phyloP scores from a whole-genome alignment of 1,140 invertebrate genomes.

The Tetraneura akinire region DNA sequence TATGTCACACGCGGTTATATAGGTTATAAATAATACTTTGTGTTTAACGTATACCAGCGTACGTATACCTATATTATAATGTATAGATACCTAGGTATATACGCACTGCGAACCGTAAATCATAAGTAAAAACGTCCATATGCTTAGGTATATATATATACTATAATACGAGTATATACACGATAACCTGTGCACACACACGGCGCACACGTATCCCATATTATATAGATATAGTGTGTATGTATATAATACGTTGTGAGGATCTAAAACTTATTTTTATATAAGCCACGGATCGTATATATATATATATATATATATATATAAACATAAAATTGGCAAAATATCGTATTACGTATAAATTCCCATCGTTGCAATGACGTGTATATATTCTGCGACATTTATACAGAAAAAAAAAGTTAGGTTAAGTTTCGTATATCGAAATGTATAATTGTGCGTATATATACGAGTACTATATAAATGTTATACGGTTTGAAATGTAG shows the following conservation, averaged over 20 bases:
- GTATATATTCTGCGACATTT: neutral
- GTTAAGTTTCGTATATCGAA: too few relatives aligned
- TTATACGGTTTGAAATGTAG: neutral
- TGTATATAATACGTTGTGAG: neutral
- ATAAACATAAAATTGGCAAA: neutral
- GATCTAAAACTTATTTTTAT: constrained; percentile 15
- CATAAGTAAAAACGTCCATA: constrained; percentile 33
- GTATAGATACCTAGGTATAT: too few relatives aligned
- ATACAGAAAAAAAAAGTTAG: neutral
- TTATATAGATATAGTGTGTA: neutral
- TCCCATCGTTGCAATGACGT: too few relatives aligned
- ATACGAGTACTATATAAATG: neutral
- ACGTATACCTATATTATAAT: neutral
- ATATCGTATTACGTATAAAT: neutral
- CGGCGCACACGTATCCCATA: neutral
- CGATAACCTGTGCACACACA: constrained; percentile 3
- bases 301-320: too few relatives aligned
- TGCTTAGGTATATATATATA: too few relatives aligned
- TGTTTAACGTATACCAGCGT: constrained; percentile 11
- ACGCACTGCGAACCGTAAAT: too few relatives aligned
- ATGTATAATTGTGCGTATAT: neutral
- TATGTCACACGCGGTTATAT: neutral
- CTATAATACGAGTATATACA: too few relatives aligned
- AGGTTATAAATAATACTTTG: constrained; percentile 29
- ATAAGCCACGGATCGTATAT: too few relatives aligned